Evolutionary conservation across 2,888 invertebrate genomes (phyloP), one percentile per base, ranked within the genome.

Genomic region (Syrphus vitripennis): DNA sequence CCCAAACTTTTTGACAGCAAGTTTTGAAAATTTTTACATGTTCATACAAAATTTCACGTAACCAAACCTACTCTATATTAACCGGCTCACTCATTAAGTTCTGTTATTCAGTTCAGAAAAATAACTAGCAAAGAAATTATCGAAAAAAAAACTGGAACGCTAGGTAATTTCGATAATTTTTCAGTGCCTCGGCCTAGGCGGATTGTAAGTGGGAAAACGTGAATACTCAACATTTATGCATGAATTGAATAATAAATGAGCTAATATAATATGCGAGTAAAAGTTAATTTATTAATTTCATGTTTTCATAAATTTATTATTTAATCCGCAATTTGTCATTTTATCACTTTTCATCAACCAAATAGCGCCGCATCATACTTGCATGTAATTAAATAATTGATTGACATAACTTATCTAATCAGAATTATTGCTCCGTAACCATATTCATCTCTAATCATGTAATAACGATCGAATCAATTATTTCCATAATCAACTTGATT

Each of bases 391-490:
- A 34, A 67, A 67, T 50, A 50, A 50, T 48, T 67, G 67, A 67
- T 65, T 65, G 65, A 45, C 65, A 45, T 45, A 21, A 16, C 19
- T 65, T 19, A 65, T 45, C 29, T 65, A 65, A 65, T 16, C 19
- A n/a, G 14, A 19, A 9, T n/a, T n/a, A n/a, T n/a, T 34, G 34
- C 34, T 67, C 21, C 19, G 34, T 53, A 76, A 71, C 70, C 76
- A 48, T 65, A n/a, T n/a, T n/a, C n/a, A n/a, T 72, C 37, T 67
- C 1, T 34, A 50, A 61, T 59, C 53, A 72, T 10, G 50, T 77
- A 72, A 67, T 50, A 72, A 72, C 59, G 72, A 83, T 67, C 50
- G 37, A 45, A 61, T 67, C 57, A 77, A 76, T 76, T 76, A 34
- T 45, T 55, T 57, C 42, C 53, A 40, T 53, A 45, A 61, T 37